These are phyloP conservation scores for Drosophila affinis DNA, from an alignment of 2,888 invertebrate genomes.

Conservation along the genomic window DNA sequence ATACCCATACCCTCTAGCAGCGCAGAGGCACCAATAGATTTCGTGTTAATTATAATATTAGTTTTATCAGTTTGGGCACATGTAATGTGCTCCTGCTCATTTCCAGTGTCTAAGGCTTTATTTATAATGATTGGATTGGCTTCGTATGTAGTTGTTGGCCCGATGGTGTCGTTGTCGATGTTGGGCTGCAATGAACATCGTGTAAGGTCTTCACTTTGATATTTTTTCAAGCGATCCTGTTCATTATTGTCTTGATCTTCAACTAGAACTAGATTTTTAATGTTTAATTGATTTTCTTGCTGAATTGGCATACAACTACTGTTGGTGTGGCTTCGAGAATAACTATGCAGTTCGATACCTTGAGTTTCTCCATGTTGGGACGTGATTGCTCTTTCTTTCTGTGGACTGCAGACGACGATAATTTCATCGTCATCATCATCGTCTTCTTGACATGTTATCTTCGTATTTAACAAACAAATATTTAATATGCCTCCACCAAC, in stretches of 20 bases:
- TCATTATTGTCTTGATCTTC: constrained; percentile 46
- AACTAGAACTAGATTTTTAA: constrained; percentile 49
- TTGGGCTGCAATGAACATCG: constrained; percentile 72
- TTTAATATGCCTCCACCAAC: constrained; percentile 53
- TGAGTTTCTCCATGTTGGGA: background rate
- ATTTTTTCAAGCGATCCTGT: constrained; percentile 44
- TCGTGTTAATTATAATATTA: constrained; percentile 47
- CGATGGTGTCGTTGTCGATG: constrained; percentile 51
- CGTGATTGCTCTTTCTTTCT: constrained; percentile 3
- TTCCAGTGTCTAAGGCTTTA: constrained; percentile 33
- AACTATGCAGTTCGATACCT: constrained; percentile 11
- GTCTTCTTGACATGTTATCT: constrained; percentile 34
- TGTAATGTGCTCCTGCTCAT: constrained; percentile 30
- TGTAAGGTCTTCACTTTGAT: constrained; percentile 60
- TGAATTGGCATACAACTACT: constrained; percentile 52
- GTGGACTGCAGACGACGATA: constrained; percentile 67
- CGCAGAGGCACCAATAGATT: constrained; percentile 26
- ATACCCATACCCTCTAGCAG: constrained; percentile 43
- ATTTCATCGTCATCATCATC: constrained; percentile 62
- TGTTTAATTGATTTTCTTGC: constrained; percentile 16
- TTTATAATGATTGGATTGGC: constrained; percentile 33
- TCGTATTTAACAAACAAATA: constrained; percentile 42
- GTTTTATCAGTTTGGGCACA: constrained; percentile 65
- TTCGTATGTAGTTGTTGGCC: constrained; percentile 56
- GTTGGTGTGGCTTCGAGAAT: constrained; percentile 29